A percentile compares a stretch with the other conserved stretches of the same genome.
Evolutionary conservation across 2,797 vertebrate genomes (phyloP).

Genomic region (Acanthornis magna): DNA sequence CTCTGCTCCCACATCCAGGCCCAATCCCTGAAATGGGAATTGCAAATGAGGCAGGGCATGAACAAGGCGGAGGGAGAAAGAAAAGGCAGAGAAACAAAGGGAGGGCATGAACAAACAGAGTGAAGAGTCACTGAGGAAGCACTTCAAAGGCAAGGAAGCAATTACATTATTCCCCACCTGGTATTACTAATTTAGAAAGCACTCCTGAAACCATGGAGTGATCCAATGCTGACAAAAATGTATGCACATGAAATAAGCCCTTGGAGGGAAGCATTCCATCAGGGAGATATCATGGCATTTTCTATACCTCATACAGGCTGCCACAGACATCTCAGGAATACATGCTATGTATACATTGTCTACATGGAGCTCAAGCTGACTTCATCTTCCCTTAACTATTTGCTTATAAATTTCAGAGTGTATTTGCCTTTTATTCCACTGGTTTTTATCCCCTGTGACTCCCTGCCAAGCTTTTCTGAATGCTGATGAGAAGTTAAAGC

Average conservation of each 20-base stretch:
- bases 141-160: conserved; percentile 1
- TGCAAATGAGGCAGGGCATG: background rate
- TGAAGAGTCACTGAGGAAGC: background rate
- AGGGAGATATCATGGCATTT: background rate
- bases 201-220: background rate
- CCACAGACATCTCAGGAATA: background rate
- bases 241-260: background rate
- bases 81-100: background rate
- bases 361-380: background rate
- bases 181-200: conserved; percentile 25
- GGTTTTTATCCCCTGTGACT: accelerated
- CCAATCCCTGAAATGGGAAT: background rate
- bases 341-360: accelerated
- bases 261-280: background rate
- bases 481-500: background rate
- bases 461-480: background rate
- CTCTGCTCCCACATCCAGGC: background rate
- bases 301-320: background rate
- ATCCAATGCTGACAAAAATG: background rate
- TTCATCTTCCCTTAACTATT: background rate
- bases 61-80: background rate
- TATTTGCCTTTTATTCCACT: background rate
- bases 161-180: background rate
- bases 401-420: background rate
- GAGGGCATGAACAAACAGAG: background rate